phyloP scores from a whole-genome alignment of 2,888 invertebrate species.

The Eupelmus urozonus region DNA sequence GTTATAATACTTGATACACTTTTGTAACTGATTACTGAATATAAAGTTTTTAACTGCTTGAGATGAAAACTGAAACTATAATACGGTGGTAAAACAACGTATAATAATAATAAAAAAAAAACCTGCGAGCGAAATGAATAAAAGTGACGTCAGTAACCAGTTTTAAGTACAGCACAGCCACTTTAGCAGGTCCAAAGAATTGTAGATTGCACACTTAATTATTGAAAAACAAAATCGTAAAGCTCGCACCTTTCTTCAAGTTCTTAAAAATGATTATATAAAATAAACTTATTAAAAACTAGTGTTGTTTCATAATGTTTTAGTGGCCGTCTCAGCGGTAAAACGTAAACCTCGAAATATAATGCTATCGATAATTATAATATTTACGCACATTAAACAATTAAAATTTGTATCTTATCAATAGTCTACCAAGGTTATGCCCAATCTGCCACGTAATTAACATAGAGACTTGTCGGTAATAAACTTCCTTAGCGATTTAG shows the following conservation, averaged over 20 bases:
- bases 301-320: conserved; percentile 35
- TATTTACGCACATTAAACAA: conserved; percentile 52
- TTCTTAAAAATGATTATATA: conserved; percentile 42
- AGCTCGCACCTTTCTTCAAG: conserved; percentile 46
- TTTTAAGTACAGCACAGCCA: conserved; percentile 62
- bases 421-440: conserved; percentile 63
- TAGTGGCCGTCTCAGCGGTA: conserved; percentile 32
- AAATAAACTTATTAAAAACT: conserved; percentile 46
- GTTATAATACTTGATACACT: conserved; percentile 58
- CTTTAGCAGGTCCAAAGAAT: conserved; percentile 54
- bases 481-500: conserved; percentile 67
- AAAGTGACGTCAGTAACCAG: conserved; percentile 58
- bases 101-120: conserved; percentile 36
- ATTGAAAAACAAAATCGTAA: conserved; percentile 48
- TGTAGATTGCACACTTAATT: conserved; percentile 51
- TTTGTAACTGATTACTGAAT: conserved; percentile 57
- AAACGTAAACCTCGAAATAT: conserved; percentile 44
- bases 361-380: conserved; percentile 57
- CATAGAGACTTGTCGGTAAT: conserved; percentile 71
- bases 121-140: conserved; percentile 28
- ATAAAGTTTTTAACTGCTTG: conserved; percentile 19
- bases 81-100: neutral
- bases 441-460: conserved; percentile 72
- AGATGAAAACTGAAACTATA: conserved; percentile 32
- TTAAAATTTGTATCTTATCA: conserved; percentile 56